Evolutionary conservation across 2,888 invertebrate genomes (phyloP).

Genomic region (Rugalucina vietnamica): DNA sequence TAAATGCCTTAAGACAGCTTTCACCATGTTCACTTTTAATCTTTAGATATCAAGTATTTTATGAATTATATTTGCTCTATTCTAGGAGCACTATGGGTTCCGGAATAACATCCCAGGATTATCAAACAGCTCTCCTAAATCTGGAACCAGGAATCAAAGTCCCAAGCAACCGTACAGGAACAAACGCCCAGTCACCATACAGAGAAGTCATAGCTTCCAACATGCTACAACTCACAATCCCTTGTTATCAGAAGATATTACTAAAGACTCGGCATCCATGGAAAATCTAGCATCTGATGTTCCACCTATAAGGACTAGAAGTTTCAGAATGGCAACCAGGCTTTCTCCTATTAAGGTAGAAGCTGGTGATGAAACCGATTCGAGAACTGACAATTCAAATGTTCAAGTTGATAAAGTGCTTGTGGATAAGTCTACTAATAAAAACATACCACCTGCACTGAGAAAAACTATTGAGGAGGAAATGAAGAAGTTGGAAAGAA

Average conservation of each 20-base stretch:
- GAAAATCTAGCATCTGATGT: constrained; percentile 56
- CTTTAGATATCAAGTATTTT: too few relatives aligned
- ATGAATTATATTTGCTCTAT: not conserved
- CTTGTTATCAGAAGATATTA: constrained; percentile 60
- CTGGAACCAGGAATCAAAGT: not conserved
- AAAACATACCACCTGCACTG: constrained; percentile 45
- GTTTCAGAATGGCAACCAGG: constrained; percentile 75
- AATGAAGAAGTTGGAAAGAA: constrained; percentile 17
- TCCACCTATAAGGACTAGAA: constrained; percentile 66
- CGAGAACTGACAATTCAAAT: not conserved
- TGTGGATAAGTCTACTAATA: constrained; percentile 21
- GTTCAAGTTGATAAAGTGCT: constrained; percentile 15
- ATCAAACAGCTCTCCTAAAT: not conserved
- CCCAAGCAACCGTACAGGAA: not conserved
- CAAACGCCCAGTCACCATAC: constrained; percentile 46
- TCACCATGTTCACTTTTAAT: too few relatives aligned
- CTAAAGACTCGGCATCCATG: constrained; percentile 44
- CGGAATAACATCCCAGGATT: constrained; percentile 23
- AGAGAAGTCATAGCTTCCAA: constrained; percentile 73
- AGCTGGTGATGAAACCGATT: constrained; percentile 47
- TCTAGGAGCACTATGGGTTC: constrained; percentile 37
- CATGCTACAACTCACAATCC: constrained; percentile 68
- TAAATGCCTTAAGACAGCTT: too few relatives aligned
- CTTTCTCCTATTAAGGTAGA: constrained; percentile 71
- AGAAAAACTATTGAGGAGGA: constrained; percentile 49